These are phyloP conservation scores for Sylvietta virens DNA, from an alignment of 2,113 vertebrate species.

Conservation along the genomic window DNA sequence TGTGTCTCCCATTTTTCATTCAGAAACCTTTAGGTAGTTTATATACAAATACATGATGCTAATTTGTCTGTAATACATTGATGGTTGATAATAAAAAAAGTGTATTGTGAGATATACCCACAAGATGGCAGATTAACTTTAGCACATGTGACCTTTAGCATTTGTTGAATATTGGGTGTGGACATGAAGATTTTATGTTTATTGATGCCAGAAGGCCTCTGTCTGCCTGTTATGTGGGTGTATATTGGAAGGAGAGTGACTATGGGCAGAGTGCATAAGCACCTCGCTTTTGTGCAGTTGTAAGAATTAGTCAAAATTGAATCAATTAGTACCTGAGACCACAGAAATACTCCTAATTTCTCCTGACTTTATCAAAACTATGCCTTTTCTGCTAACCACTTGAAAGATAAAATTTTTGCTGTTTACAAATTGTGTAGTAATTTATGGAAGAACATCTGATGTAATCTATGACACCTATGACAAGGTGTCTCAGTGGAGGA, in stretches of 20 bases:
- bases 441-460: not conserved
- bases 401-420: not conserved
- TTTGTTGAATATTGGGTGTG: not conserved
- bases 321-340: not conserved
- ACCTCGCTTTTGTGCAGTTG: not conserved
- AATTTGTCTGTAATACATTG: not conserved
- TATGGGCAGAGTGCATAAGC: not conserved
- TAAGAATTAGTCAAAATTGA: not conserved
- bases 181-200: not conserved
- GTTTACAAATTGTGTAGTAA: not conserved
- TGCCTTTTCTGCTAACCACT: not conserved
- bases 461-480: not conserved
- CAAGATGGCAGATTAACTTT: conserved; percentile 59
- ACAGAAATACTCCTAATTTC: not conserved
- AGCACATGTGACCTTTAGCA: not conserved
- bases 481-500: not conserved
- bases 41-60: not conserved
- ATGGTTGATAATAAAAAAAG: not conserved
- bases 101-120: conserved; percentile 1
- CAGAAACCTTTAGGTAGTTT: not conserved
- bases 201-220: not conserved
- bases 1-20: not conserved
- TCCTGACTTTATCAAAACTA: not conserved
- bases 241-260: not conserved
- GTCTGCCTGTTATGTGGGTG: not conserved